A percentile compares a stretch with the other conserved stretches of the same genome.
phyloP scores from a whole-genome alignment of 2,888 invertebrate genomes.

The Cephus spinipes region DNA sequence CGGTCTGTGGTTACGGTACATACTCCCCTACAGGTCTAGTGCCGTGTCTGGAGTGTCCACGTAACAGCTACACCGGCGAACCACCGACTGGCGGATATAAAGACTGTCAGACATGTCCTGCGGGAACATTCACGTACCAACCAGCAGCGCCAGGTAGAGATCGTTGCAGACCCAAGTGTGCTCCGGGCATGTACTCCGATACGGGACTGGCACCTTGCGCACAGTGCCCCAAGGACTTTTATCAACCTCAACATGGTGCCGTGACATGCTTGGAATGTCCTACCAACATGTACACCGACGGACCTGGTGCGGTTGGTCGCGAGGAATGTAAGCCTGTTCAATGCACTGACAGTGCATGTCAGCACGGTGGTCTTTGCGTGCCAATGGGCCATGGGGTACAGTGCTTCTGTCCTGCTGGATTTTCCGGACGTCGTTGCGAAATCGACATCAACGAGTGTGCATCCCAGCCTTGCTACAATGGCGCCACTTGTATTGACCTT shows the following conservation, averaged over 20 bases:
- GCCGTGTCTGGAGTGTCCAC: slow-evolving; percentile 93
- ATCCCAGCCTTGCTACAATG: slow-evolving; percentile 94
- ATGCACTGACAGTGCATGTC: slow-evolving; percentile 88
- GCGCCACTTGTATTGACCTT: slow-evolving; percentile 90
- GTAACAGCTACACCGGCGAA: slow-evolving; percentile 89
- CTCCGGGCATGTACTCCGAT: slow-evolving; percentile 90
- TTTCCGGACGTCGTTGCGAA: slow-evolving; percentile 93
- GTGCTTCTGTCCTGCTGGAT: slow-evolving; percentile 95
- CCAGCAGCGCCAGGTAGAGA: slow-evolving; percentile 88
- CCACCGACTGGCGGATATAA: slow-evolving; percentile 92
- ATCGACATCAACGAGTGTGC: slow-evolving; percentile 95
- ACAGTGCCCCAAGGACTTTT: slow-evolving; percentile 91
- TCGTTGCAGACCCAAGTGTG: slow-evolving; percentile 88
- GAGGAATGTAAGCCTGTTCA: slow-evolving; percentile 90
- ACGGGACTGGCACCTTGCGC: slow-evolving; percentile 95
- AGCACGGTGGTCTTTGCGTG: slow-evolving; percentile 91
- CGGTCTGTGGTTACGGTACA: slow-evolving; percentile 96
- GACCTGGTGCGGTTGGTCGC: slow-evolving; percentile 81
- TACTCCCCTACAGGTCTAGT: slow-evolving; percentile 95
- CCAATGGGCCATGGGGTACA: slow-evolving; percentile 90
- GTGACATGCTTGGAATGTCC: slow-evolving; percentile 91
- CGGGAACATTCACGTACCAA: slow-evolving; percentile 90
- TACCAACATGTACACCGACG: slow-evolving; percentile 88
- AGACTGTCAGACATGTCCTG: slow-evolving; percentile 93
- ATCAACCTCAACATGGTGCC: slow-evolving; percentile 87